Base-by-base conservation (phyloP, 2,113 vertebrate species). In the Gobiocypris rarus region DNA sequence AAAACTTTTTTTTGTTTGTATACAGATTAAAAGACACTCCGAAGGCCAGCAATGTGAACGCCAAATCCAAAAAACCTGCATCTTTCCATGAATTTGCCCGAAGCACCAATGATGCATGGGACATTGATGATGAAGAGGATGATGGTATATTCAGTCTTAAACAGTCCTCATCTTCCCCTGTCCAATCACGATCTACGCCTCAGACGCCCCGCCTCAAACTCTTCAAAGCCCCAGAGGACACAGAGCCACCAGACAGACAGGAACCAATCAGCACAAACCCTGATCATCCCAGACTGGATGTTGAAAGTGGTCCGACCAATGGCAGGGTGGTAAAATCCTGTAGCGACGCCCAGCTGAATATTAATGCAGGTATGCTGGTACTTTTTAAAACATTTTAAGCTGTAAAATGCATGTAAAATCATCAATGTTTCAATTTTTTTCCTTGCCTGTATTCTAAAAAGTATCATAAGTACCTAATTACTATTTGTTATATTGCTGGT, bases 61-160 rank as follows among this genome's bases (percentile, higher is more conserved):
- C 95, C 73, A 97, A 96, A 89, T 95, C 90, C 82, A 97, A 97
- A 89, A 98, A 98, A 90, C 95, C 96, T 9, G 97, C 96, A 7
- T 97, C 97, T 87, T 98, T 98, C 83, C 96, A 97, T 0, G 97
- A 99, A 90, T 99, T 99, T 87, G 97, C 97, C 26, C 94, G 95
- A 70, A 97, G 95, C 88, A 99, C 97, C 88, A 98, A 96, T 31
- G 97, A 99, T 14, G 97, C 97, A 31, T 99, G 97, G 97, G 97
- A 98, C 90, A 96, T 98, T 1, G 96, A 96, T 0, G 97, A 98
- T 26, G 97, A 97, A 0, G 97, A 97, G 87, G 96, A 96, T 7
- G 91, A 92, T 3, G 95, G 96, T 34, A 91, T 94, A 61, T 86
- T 91, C 1, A 70, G 82, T 24, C 61, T 71, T 7, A 11, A 79